A percentile compares a stretch with the other conserved stretches of the same genome.
phyloP scores from a whole-genome alignment of 2,888 invertebrate species.

The Athrips mouffetella region DNA sequence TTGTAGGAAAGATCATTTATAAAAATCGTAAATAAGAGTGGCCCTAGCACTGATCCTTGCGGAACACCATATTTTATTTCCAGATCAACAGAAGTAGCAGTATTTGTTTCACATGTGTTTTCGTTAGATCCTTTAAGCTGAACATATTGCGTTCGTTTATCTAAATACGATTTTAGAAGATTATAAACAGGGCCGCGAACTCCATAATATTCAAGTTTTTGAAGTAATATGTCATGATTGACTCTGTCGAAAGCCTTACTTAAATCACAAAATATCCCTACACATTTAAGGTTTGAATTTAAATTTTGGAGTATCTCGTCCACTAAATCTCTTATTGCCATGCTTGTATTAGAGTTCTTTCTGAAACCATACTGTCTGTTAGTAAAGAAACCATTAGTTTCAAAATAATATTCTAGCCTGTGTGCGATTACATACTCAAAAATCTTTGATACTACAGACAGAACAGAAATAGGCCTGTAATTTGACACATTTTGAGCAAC shows the following conservation, averaged over 20 bases:
- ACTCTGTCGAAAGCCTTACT: background rate
- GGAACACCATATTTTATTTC: too few relatives aligned
- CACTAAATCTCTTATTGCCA: background rate
- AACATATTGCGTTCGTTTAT: background rate
- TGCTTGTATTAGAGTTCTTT: background rate
- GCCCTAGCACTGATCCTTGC: too few relatives aligned
- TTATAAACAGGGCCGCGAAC: background rate
- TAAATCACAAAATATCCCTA: background rate
- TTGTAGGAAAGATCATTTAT: too few relatives aligned
- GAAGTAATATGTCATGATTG: background rate
- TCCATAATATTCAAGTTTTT: conserved; percentile 2
- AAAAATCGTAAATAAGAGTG: too few relatives aligned
- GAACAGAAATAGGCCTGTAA: conserved; percentile 4
- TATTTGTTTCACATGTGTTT: too few relatives aligned
- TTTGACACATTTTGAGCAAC: background rate
- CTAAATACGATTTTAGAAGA: background rate
- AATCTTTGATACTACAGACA: conserved; percentile 5
- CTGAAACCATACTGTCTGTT: background rate
- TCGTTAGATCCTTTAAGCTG: too few relatives aligned
- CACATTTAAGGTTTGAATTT: background rate
- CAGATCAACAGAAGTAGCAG: too few relatives aligned
- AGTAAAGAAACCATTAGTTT: background rate
- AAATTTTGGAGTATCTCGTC: background rate
- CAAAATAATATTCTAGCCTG: background rate
- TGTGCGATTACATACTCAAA: conserved; percentile 1